phyloP scores from a whole-genome alignment of 2,113 vertebrate genomes.

The Xiphias gladius region DNA sequence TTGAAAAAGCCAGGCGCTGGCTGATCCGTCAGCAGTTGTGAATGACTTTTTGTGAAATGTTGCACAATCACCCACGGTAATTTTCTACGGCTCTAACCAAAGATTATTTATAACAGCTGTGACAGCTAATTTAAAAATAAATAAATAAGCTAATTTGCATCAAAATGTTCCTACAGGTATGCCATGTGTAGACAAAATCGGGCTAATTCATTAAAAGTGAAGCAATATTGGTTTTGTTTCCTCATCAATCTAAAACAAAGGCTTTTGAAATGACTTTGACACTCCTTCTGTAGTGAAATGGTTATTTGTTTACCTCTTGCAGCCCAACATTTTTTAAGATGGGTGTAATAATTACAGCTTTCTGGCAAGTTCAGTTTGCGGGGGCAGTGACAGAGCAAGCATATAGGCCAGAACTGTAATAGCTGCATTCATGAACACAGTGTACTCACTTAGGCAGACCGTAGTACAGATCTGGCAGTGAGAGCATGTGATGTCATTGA shows the following conservation, averaged over 20 bases:
- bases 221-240: not conserved
- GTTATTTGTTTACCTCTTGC: not conserved
- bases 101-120: conserved; percentile 11
- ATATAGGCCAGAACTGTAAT: conserved; percentile 54
- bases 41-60: conserved; percentile 3
- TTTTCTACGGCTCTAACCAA: not conserved
- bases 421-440: conserved; percentile 44
- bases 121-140: not conserved
- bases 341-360: not conserved
- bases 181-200: not conserved
- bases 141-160: conserved; percentile 8
- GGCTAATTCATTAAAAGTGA: not conserved
- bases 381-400: conserved; percentile 12
- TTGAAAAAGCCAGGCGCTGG: not conserved
- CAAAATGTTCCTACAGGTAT: not conserved
- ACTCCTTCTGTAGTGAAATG: not conserved
- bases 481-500: conserved; percentile 62
- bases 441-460: conserved; percentile 50
- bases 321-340: not conserved
- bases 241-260: conserved; percentile 1
- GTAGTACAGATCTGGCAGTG: conserved; percentile 39
- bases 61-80: not conserved
- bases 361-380: conserved; percentile 30
- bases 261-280: not conserved
- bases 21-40: conserved; percentile 7